A percentile compares a stretch with the other conserved stretches of the same genome.
These are phyloP conservation scores for Bucorvus abyssinicus DNA, from an alignment of 2,797 vertebrate species.

Conservation along the genomic window DNA sequence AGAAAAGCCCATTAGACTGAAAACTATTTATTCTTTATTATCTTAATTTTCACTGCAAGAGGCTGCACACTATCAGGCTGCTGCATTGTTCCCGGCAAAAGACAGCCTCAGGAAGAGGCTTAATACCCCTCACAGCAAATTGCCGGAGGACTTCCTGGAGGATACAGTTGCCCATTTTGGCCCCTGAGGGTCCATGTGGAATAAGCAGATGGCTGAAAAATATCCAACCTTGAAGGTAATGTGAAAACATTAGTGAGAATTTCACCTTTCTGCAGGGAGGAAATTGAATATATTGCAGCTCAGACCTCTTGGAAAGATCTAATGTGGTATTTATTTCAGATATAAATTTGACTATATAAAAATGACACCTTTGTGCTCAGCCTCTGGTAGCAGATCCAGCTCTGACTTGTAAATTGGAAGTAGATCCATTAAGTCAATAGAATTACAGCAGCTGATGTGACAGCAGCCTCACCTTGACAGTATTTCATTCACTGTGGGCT, in stretches of 20 bases:
- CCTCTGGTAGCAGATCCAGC: neutral
- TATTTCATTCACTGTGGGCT: neutral
- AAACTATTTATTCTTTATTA: neutral
- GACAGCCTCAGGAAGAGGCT: neutral
- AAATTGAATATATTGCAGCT: neutral
- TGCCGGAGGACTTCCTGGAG: neutral
- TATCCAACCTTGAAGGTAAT: neutral
- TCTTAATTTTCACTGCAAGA: neutral
- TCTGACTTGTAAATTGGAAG: slow-evolving; percentile 43
- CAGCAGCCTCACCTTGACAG: slow-evolving; percentile 32
- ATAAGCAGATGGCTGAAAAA: neutral
- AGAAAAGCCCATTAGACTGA: neutral
- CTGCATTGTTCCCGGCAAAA: neutral
- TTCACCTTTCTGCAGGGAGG: neutral
- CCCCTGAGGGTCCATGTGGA: neutral
- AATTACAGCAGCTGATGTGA: slow-evolving; percentile 42
- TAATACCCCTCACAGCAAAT: neutral
- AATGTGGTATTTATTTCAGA: slow-evolving; percentile 42
- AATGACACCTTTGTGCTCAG: slow-evolving; percentile 3
- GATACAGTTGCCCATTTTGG: neutral
- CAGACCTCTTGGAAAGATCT: neutral
- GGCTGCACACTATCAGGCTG: neutral
- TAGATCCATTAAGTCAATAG: slow-evolving; percentile 7
- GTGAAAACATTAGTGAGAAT: neutral
- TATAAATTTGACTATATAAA: slow-evolving; percentile 45